A percentile compares a stretch with the other conserved stretches of the same genome.
Conservation (phyloP, 2,797 vertebrate genomes). For the Xerus rutilus region DNA sequence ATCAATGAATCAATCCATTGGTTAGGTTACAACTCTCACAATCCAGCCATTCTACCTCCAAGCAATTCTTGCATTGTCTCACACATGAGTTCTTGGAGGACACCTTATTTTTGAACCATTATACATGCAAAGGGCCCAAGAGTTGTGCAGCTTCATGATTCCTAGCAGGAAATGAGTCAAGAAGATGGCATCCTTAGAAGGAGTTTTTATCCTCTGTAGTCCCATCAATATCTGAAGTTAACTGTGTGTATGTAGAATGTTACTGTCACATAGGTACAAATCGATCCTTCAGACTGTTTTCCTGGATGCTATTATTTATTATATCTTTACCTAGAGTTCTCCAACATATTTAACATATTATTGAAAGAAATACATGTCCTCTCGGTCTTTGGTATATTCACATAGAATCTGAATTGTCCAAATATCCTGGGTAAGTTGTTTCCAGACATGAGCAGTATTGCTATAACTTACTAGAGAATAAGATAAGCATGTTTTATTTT, state of each 20-base stretch:
- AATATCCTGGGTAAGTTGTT: no score
- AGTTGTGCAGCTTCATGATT: background rate
- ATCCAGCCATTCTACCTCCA: no score
- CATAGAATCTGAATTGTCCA: no score
- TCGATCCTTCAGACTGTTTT: background rate
- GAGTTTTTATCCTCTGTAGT: background rate
- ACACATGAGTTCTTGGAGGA: no score
- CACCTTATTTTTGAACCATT: no score
- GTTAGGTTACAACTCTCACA: no score
- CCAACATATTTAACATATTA: background rate
- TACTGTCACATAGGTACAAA: background rate
- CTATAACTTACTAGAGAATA: no score
- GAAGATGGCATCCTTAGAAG: background rate
- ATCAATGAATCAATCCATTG: no score
- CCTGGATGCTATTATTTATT: background rate
- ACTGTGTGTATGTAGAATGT: background rate
- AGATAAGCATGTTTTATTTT: no score
- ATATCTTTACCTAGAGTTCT: background rate
- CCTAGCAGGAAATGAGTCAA: background rate
- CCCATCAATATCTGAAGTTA: background rate
- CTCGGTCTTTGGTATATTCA: no score
- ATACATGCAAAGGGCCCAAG: background rate
- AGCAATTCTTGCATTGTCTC: no score
- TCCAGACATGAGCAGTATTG: no score
- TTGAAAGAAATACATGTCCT: background rate